These are phyloP conservation scores for Heliconius hermathena DNA, from an alignment of 1,140 invertebrate genomes.

Conservation along the genomic window DNA sequence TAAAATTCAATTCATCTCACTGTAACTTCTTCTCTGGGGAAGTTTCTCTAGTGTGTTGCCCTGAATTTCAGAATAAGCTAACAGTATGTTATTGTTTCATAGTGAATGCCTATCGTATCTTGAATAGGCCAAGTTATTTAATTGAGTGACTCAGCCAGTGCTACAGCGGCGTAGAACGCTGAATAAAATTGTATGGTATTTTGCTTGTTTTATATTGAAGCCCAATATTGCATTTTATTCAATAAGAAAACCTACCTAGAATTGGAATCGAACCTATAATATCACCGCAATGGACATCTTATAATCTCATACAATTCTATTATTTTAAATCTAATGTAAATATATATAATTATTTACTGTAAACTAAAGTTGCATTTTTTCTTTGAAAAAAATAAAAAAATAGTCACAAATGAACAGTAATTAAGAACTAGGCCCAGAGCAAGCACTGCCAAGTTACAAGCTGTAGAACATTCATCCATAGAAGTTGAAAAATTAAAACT, in stretches of 20 bases:
- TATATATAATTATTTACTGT: neutral
- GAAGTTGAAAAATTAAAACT: conserved; percentile 34
- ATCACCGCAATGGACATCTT: too few relatives aligned
- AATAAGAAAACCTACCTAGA: too few relatives aligned
- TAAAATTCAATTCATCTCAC: neutral
- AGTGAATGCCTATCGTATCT: neutral
- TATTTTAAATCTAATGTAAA: too few relatives aligned
- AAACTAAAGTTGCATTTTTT: neutral
- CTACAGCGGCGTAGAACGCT: too few relatives aligned
- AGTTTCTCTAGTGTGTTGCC: neutral
- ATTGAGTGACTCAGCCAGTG: neutral
- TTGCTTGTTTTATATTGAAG: too few relatives aligned
- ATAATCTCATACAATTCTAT: too few relatives aligned
- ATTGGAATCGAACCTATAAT: neutral
- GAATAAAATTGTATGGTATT: too few relatives aligned
- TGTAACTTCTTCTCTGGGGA: neutral
- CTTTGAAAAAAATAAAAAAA: neutral
- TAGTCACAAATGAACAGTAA: neutral
- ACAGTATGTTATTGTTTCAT: neutral
- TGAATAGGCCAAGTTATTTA: neutral
- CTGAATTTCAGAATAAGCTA: neutral
- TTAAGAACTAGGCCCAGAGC: conserved; percentile 20
- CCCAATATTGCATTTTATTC: too few relatives aligned
- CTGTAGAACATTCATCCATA: conserved; percentile 6
- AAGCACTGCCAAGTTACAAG: neutral